Conservation (phyloP, 1,140 invertebrate species). For the Drosophila fuyamai region DNA sequence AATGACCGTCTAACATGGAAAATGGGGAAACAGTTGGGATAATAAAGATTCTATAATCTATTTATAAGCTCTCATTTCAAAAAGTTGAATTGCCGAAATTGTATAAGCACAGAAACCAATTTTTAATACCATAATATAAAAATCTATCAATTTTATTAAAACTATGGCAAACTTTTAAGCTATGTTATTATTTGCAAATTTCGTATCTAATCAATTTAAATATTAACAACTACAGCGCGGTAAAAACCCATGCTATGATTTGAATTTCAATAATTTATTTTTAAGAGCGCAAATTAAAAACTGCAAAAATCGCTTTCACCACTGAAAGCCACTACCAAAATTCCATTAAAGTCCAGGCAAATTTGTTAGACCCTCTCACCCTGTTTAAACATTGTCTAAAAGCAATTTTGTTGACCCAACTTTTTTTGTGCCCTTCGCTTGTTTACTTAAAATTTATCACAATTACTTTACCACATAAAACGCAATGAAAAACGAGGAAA, state of each 20-base stretch:
- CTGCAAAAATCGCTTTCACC: constrained; percentile 21
- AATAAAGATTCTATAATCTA: not conserved
- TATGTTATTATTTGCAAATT: no score
- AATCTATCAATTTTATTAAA: no score
- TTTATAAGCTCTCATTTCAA: no score
- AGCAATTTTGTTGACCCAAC: constrained; percentile 41
- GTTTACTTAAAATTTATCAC: constrained; percentile 65
- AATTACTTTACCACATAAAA: constrained; percentile 66
- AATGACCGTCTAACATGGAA: constrained; percentile 28
- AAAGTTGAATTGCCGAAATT: no score
- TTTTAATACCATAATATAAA: no score
- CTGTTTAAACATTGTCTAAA: constrained; percentile 45
- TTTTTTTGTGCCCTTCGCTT: constrained; percentile 38
- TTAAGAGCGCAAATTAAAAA: not conserved
- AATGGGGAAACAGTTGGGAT: not conserved
- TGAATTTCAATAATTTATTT: not conserved
- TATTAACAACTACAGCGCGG: not conserved
- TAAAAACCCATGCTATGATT: not conserved
- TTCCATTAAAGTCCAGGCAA: constrained; percentile 39
- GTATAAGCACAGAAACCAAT: no score
- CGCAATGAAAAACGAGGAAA: constrained; percentile 38
- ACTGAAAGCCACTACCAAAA: constrained; percentile 32
- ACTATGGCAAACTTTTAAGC: no score
- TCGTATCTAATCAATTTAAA: no score
- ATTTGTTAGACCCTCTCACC: constrained; percentile 33